Conservation (phyloP, 2,113 vertebrate genomes). For the Malaclemys terrapin region DNA sequence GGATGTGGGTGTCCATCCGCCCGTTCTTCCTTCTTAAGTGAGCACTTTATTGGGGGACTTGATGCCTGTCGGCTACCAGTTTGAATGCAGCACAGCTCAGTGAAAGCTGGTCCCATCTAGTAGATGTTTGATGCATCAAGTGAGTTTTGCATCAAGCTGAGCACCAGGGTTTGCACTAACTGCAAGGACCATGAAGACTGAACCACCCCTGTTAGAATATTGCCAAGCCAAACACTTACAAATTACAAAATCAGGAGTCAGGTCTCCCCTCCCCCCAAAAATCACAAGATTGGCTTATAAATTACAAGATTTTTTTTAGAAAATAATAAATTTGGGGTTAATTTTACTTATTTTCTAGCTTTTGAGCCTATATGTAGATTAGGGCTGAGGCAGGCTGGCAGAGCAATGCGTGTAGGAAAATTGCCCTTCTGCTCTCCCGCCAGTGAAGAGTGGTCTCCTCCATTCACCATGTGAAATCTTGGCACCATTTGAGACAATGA, state of each 20-base stretch:
- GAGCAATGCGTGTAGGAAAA: neutral
- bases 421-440: neutral
- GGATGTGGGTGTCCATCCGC: neutral
- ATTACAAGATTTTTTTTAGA: neutral
- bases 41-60: neutral
- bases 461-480: neutral
- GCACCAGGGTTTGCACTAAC: slow-evolving; percentile 24
- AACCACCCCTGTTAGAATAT: too few species aligned
- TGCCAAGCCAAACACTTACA: too few species aligned
- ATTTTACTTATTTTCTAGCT: neutral
- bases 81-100: slow-evolving; percentile 44
- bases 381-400: neutral
- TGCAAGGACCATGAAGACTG: neutral
- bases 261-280: neutral
- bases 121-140: slow-evolving; percentile 69
- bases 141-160: slow-evolving; percentile 61
- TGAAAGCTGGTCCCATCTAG: slow-evolving; percentile 64
- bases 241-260: neutral
- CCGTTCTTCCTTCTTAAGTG: neutral
- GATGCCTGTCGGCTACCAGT: slow-evolving; percentile 7
- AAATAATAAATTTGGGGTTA: neutral
- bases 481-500: neutral
- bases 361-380: neutral
- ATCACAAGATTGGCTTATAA: neutral
- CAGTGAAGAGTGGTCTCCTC: neutral